Percentiles rank a stretch among this genome's conserved stretches.
Conservation (phyloP, 2,888 invertebrate species). For the Synergus itoensis region DNA sequence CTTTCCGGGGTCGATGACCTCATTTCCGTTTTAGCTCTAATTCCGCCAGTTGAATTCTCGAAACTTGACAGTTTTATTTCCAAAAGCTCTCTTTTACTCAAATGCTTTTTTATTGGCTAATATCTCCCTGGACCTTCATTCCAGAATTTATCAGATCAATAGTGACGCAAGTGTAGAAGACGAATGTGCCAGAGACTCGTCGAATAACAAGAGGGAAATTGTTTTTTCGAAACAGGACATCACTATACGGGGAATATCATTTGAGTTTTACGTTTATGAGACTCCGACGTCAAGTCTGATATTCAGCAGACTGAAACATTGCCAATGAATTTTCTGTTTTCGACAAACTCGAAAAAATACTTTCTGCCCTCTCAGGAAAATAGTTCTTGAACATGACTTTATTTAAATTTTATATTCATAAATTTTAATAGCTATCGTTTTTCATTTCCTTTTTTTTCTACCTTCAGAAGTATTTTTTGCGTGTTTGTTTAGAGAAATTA, state of each 20-base stretch:
- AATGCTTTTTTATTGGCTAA: conserved; percentile 6
- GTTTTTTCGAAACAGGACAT: conserved; percentile 7
- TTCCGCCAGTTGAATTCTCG: conserved; percentile 25
- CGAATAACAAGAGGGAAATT: conserved; percentile 21
- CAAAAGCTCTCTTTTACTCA: not conserved
- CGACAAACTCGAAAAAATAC: not conserved
- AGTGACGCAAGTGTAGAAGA: conserved; percentile 2
- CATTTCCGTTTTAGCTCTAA: conserved; percentile 58
- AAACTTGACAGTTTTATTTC: conserved; percentile 3
- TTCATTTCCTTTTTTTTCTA: not conserved
- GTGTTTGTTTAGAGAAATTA: not conserved
- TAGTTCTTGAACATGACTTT: not conserved
- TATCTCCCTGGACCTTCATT: not conserved
- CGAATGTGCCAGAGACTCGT: not conserved
- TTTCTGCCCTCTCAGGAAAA: not conserved
- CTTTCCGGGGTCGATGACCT: conserved; percentile 64
- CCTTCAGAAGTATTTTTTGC: not conserved
- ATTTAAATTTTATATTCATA: not conserved
- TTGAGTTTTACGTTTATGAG: not conserved
- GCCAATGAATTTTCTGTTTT: conserved; percentile 1
- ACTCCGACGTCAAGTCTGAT: conserved; percentile 5
- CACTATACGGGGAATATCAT: not conserved
- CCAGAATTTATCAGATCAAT: conserved; percentile 20
- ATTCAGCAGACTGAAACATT: not conserved
- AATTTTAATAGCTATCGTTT: not conserved